Evolutionary conservation across 2,888 invertebrate species (phyloP).

Genomic region (Agonopterix heracliana): DNA sequence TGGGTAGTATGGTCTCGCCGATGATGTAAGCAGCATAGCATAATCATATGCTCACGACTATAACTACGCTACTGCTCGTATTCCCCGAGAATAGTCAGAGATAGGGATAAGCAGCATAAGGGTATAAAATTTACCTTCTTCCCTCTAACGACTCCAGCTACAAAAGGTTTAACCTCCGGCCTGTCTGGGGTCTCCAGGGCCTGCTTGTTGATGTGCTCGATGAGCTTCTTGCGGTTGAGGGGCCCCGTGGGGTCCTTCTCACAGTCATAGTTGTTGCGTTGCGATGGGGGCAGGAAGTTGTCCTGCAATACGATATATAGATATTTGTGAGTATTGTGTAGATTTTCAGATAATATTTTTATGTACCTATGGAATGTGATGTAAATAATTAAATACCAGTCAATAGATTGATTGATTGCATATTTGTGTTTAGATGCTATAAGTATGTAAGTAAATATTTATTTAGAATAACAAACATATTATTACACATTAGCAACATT

Average conservation of each 20-base stretch:
- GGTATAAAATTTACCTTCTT: constrained; percentile 80
- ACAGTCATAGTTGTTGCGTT: constrained; percentile 97
- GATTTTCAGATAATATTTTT: too few relatives aligned
- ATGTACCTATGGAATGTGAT: background rate
- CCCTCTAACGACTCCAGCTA: constrained; percentile 93
- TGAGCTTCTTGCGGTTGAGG: constrained; percentile 93
- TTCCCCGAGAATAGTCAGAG: too few relatives aligned
- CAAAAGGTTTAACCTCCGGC: constrained; percentile 96
- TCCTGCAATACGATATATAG: constrained; percentile 80
- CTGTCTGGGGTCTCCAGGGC: constrained; percentile 98
- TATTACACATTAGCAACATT: too few relatives aligned
- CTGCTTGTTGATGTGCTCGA: constrained; percentile 98
- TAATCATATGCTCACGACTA: too few relatives aligned
- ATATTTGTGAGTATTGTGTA: background rate
- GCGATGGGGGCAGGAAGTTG: constrained; percentile 95
- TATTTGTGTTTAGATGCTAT: too few relatives aligned
- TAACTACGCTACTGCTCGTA: too few relatives aligned
- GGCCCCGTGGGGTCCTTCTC: constrained; percentile 97
- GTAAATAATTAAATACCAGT: background rate
- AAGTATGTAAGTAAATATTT: too few relatives aligned
- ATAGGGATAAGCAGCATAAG: too few relatives aligned
- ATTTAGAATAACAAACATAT: too few relatives aligned
- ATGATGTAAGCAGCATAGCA: too few relatives aligned
- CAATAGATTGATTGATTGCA: too few relatives aligned
- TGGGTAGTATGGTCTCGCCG: too few relatives aligned